Evolutionary conservation across 2,797 vertebrate genomes (phyloP).

Genomic region (Sorex maritimensis): DNA sequence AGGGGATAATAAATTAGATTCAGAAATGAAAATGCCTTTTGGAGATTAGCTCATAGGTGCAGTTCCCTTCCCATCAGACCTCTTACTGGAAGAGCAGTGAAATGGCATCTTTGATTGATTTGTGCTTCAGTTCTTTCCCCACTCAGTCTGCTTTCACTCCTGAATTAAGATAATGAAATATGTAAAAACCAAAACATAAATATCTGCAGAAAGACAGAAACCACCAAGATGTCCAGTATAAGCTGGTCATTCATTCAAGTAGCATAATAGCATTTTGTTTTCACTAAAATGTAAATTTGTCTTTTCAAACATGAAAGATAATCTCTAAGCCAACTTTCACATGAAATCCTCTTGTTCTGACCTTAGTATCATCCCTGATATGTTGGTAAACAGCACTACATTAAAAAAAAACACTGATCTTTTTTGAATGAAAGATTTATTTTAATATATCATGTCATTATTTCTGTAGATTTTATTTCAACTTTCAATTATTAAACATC

Average conservation of each 20-base stretch:
- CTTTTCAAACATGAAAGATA: slow-evolving; percentile 18
- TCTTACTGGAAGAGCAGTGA: slow-evolving; percentile 67
- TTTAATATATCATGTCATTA: not conserved
- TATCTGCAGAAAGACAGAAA: slow-evolving; percentile 25
- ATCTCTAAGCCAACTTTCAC: not conserved
- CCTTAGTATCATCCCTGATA: not conserved
- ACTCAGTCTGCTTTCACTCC: not conserved
- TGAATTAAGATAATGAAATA: slow-evolving; percentile 72
- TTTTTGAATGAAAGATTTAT: slow-evolving; percentile 3
- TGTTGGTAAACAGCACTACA: not conserved
- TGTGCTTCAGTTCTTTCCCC: not conserved
- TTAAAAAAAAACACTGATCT: not conserved
- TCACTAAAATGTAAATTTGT: not conserved
- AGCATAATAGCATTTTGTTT: not conserved
- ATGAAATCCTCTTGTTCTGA: not conserved
- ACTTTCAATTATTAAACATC: slow-evolving; percentile 14
- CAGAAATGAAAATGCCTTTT: slow-evolving; percentile 57
- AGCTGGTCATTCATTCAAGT: slow-evolving; percentile 30
- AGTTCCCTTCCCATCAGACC: slow-evolving; percentile 52
- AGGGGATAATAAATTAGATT: slow-evolving; percentile 68
- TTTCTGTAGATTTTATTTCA: not conserved
- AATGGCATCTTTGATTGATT: slow-evolving; percentile 60
- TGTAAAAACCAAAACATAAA: slow-evolving; percentile 54
- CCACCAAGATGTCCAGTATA: not conserved
- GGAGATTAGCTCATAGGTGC: slow-evolving; percentile 62